Evolutionary conservation across 1,140 invertebrate genomes (phyloP), one percentile per base, ranked within the genome.

Genomic region (Limonius californicus): DNA sequence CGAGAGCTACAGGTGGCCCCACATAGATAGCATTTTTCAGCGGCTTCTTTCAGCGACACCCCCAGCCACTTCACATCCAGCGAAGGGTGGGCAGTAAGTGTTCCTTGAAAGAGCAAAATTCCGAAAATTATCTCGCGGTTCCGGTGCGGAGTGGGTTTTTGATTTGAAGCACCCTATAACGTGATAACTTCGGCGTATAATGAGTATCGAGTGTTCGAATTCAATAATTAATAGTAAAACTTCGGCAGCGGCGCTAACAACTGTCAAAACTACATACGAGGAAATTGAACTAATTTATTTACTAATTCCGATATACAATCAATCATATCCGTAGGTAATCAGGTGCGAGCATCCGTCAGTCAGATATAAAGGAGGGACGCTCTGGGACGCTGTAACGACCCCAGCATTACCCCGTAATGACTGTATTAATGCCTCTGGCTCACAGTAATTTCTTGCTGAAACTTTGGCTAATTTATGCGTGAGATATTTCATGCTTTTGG

Each of bases 391-490:
- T 19, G 54, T 63, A 59, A 67, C 58, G 61, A 64, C 58, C 54
- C 58, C 45, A 32, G 64, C 57, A 68, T 66, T 70, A 68, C 59
- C 54, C 67, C 54, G 35, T 63, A 71, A 71, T 69, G 67, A 71
- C 69, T 71, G 68, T 69, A 71, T 71, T 71, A 71, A 71, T 71
- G 68, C 66, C 62, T 59, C 63, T 53, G 63, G 66, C 63, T 63
- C 59, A 59, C 42, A 53, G 64, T 70, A 70, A 70, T 70, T 71
- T 71, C 70, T 71, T 71, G 70, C 68, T 63, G 68, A 70, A 71
- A 71, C 70, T 71, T 71, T 63, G 65, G 45, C 61, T 71, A 71
- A 71, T 71, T 71, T 71, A 71, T 71, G 70, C 70, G 70, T 63
- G 61, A 63, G 68, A 69, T 71, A 69, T 71, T 69, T 71, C 64